phyloP scores from a whole-genome alignment of 2,797 vertebrate genomes.

The Sebastes cheni region DNA sequence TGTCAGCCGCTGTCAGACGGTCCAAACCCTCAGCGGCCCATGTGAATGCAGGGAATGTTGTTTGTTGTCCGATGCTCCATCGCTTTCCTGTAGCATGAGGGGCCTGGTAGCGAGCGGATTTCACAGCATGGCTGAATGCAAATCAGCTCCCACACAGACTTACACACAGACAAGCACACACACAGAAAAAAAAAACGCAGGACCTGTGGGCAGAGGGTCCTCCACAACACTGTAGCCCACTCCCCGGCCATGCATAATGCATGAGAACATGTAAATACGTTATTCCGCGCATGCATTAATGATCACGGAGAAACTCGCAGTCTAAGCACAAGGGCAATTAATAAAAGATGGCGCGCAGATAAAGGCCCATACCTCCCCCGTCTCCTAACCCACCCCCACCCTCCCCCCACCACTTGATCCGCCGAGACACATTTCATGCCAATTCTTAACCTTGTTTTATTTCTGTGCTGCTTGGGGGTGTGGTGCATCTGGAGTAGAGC shows the following conservation, averaged over 20 bases:
- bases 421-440: constrained; percentile 75
- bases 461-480: constrained; percentile 67
- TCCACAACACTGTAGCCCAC: constrained; percentile 63
- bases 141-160: constrained; percentile 50
- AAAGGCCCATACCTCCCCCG: constrained; percentile 61
- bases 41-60: constrained; percentile 10
- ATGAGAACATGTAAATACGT: constrained; percentile 84
- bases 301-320: constrained; percentile 76
- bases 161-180: constrained; percentile 7
- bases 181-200: constrained; percentile 24
- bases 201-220: constrained; percentile 74
- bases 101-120: constrained; percentile 17
- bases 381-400: constrained; percentile 26
- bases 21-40: background rate
- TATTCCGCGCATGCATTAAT: constrained; percentile 82
- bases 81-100: constrained; percentile 24
- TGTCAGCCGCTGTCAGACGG: constrained; percentile 22
- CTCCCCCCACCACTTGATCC: constrained; percentile 66
- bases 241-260: constrained; percentile 77
- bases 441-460: constrained; percentile 80
- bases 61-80: constrained; percentile 49
- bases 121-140: constrained; percentile 52
- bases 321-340: constrained; percentile 79
- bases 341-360: constrained; percentile 80
- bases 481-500: constrained; percentile 66